Percentiles rank a stretch among this genome's conserved stretches.
These are phyloP conservation scores for Micrasema longulum DNA, from an alignment of 1,140 invertebrate species.

Conservation along the genomic window DNA sequence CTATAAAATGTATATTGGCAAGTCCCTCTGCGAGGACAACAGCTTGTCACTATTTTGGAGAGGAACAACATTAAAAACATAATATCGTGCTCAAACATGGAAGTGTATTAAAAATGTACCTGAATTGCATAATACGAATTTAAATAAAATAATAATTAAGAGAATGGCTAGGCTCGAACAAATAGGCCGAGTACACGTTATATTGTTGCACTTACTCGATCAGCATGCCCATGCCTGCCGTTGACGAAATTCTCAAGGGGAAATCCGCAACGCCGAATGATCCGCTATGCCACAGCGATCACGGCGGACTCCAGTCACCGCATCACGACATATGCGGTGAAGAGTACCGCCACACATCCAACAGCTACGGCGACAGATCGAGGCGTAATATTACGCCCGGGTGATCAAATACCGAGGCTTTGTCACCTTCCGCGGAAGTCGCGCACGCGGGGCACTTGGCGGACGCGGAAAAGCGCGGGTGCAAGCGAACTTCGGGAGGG, in stretches of 20 bases:
- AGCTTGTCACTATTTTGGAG: no score
- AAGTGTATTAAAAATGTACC: no score
- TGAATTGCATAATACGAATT: no score
- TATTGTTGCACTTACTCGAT: constrained; percentile 29
- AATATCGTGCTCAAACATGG: no score
- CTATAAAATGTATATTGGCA: no score
- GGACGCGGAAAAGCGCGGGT: constrained; percentile 20
- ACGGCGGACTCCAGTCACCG: constrained; percentile 17
- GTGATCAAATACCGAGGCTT: not conserved
- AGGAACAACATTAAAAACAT: no score
- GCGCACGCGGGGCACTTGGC: constrained; percentile 14
- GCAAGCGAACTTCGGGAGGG: constrained; percentile 1
- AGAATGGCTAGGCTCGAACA: no score
- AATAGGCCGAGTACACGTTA: no score
- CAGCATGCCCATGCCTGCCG: constrained; percentile 44
- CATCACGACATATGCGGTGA: constrained; percentile 20
- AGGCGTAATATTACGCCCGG: no score
- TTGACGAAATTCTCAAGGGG: constrained; percentile 25
- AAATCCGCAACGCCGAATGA: not conserved
- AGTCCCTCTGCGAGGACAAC: no score
- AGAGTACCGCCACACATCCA: constrained; percentile 12
- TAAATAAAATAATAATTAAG: no score
- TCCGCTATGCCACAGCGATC: not conserved
- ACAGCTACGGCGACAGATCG: not conserved
- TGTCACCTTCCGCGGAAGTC: constrained; percentile 14